phyloP scores from a whole-genome alignment of 1,140 invertebrate genomes.

The Panulirus ornatus region DNA sequence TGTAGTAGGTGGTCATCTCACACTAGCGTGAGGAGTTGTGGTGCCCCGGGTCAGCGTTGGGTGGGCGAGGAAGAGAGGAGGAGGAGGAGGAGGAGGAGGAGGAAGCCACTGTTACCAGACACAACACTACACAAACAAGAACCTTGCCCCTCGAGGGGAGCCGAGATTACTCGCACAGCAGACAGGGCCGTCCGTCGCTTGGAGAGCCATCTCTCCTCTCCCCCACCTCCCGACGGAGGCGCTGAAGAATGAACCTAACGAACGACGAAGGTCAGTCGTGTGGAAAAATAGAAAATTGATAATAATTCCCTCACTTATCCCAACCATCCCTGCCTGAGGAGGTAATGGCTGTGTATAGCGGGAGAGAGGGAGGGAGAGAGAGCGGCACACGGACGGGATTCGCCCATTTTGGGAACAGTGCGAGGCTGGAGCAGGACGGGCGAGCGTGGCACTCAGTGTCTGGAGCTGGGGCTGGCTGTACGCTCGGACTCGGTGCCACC shows the following conservation, averaged over 20 bases:
- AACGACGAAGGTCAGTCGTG: neutral
- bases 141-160: neutral
- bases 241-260: neutral
- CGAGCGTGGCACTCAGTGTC: conserved; percentile 57
- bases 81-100: conserved; percentile 8
- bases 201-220: too few species aligned
- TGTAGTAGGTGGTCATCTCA: too few species aligned
- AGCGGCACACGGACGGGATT: neutral
- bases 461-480: conserved; percentile 50
- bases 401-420: conserved; percentile 40
- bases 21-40: neutral
- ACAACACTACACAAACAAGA: neutral
- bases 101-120: conserved; percentile 35
- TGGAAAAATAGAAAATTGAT: neutral
- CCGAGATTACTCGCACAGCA: neutral
- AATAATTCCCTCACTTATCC: neutral
- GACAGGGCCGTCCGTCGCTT: too few species aligned
- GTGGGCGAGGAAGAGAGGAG: too few species aligned
- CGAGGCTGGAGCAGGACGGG: conserved; percentile 44
- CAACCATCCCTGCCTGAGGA: too few species aligned
- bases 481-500: neutral
- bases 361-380: too few species aligned
- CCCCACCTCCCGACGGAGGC: too few species aligned
- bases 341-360: too few species aligned
- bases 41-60: neutral